These are phyloP conservation scores for Bombyx huttoni DNA, from an alignment of 2,888 invertebrate species.

Conservation along the genomic window DNA sequence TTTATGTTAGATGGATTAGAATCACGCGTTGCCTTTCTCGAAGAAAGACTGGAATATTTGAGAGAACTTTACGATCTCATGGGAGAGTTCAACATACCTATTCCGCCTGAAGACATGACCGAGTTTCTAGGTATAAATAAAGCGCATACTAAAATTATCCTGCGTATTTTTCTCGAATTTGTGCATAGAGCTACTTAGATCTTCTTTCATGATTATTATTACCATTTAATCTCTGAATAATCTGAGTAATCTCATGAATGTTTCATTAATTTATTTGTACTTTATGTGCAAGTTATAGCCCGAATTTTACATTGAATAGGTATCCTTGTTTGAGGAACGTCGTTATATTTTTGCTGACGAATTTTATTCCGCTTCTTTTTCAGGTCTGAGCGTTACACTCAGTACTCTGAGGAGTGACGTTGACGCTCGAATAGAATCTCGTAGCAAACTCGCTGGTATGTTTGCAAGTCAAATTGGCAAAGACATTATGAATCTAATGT, in stretches of 20 bases:
- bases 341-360: not conserved
- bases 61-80: constrained; percentile 88
- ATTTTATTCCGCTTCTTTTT: not conserved
- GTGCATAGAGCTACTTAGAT: no score
- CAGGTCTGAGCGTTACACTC: constrained; percentile 75
- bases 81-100: constrained; percentile 82
- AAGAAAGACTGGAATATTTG: constrained; percentile 82
- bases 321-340: no score
- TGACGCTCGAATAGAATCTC: constrained; percentile 78
- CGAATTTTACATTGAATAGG: no score
- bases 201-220: no score
- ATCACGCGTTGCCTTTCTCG: constrained; percentile 77
- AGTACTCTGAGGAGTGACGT: constrained; percentile 78
- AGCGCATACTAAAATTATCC: no score
- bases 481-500: constrained; percentile 81
- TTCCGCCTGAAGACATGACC: constrained; percentile 80
- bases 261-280: no score
- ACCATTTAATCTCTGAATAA: no score
- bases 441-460: constrained; percentile 76
- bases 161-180: no score
- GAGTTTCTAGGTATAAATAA: constrained; percentile 61
- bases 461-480: constrained; percentile 83
- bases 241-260: not conserved
- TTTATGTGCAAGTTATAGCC: no score
- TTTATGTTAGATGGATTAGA: constrained; percentile 79